Base-by-base conservation (phyloP, 2,113 vertebrate genomes). In the Mionectes macconnelli region DNA sequence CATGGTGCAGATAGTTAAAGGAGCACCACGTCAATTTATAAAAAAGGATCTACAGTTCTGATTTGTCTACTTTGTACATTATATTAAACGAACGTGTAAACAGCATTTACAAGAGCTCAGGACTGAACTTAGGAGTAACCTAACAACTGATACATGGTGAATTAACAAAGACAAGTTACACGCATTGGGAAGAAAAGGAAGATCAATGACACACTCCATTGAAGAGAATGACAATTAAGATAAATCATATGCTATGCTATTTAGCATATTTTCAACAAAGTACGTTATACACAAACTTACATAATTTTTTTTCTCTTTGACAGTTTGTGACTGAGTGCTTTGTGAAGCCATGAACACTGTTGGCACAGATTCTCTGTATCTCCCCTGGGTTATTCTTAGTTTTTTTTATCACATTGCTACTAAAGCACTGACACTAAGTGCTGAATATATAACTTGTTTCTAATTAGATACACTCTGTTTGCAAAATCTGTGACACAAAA, bases 381-480 rank as follows among this genome's bases (percentile, higher is more conserved):
- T 97, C 94, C 88, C 79, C 68, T 90, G 88, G 79, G 87, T 96
- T 95, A 95, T 91, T 95, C 84, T 83, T 95, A 88, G 75, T 4
- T 23, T 57, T 92, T 90, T 97, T 93, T 93, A 84, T 94, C 90
- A 93, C 94, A 74, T 75, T 96, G 45, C 55, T 96, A 84, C 92
- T 96, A 74, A 95, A 90, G 47, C 59, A 80, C 39, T 95, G 40
- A 94, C 81, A 92, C 84, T 84, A 90, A 96, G 55, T 81, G 94
- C 79, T 96, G 94, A 94, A 95, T 96, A 90, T 91, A 82, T 95
- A 93, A 94, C 94, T 96, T 96, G 82, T 84, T 96, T 96, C 93
- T 97, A 97, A 97, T 96, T 96, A 96, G 82, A 93, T 94, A 85
- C 28, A 64, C 94, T 88, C 93, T 94, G 92, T 90, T 96, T 96